Base-by-base conservation (phyloP, 2,797 vertebrate genomes). In the Eidolon dupreanum region DNA sequence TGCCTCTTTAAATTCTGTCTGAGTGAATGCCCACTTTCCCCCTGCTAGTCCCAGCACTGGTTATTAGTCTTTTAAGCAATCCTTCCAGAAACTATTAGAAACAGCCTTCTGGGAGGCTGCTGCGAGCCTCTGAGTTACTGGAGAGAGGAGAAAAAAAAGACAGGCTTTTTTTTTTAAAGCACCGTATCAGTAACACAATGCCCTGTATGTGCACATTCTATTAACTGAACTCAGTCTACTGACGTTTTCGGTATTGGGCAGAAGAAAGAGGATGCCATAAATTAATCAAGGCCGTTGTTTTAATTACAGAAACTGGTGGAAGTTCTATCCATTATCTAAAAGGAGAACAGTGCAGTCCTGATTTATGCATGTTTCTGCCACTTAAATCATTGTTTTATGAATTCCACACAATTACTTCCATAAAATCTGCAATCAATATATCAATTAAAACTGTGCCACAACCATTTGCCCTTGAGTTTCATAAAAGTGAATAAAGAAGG, bases 281-380 rank as follows among this genome's bases (percentile, higher is more conserved):
- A 98, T 98, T 98, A 98, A 98, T 98, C 98, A 97, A 98, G 98
- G 98, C 96, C 97, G 97, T 98, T 98, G 98, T 97, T 98, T 99
- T 98, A 99, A 99, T 99, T 99, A 98, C 97, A 98, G 98, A 98
- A 98, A 97, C 94, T 77, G 96, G 98, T 98, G 98, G 97, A 98
- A 98, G 95, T 97, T 98, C 98, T 97, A 98, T 98, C 98, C 98
- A 98, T 98, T 98, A 97, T 94, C 93, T 97, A 96, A 97, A 98
- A 97, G 78, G 81, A 16, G 97, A 98, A 98, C 94, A 97, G 90
- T 15, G 88, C 90, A 90, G 82, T 96, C 97, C 94, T 98, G 98
- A 98, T 98, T 98, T 98, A 98, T 98, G 98, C 94, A 93, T 94
- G 93, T 95, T 98, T 97, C 93, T 98, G 97, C 90, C 97, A 98